Conservation (phyloP, 2,888 invertebrate species). For the Ennomos quercinarius region DNA sequence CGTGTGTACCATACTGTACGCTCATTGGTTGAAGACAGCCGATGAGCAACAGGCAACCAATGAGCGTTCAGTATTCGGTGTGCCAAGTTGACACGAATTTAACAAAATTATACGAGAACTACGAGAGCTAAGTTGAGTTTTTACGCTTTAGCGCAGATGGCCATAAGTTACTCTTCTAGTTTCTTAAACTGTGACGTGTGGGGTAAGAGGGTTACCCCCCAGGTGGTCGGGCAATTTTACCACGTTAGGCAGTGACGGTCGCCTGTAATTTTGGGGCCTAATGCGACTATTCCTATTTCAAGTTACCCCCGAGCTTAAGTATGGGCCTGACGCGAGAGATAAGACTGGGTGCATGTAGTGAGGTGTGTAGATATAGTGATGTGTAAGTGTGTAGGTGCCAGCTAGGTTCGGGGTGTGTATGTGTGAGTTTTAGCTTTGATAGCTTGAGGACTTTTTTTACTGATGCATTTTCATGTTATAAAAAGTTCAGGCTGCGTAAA, state of each 20-base stretch:
- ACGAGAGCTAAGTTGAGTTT: too few species aligned
- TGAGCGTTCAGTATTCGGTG: too few species aligned
- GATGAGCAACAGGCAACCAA: too few species aligned
- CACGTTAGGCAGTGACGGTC: conserved; percentile 83
- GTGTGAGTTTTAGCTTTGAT: conserved; percentile 8
- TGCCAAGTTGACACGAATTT: too few species aligned
- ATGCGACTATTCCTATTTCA: conserved; percentile 85
- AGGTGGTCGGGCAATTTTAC: conserved; percentile 82
- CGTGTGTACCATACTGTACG: too few species aligned
- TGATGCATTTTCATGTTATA: too few species aligned
- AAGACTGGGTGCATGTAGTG: conserved; percentile 48
- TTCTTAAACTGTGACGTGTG: conserved; percentile 38
- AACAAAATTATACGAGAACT: too few species aligned
- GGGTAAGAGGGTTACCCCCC: conserved; percentile 74
- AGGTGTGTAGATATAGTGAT: not conserved
- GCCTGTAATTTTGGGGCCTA: conserved; percentile 84
- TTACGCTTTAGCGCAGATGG: too few species aligned
- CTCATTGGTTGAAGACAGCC: too few species aligned
- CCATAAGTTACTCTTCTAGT: too few species aligned
- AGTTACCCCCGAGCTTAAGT: conserved; percentile 79
- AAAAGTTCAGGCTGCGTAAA: too few species aligned
- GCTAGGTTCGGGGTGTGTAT: conserved; percentile 6
- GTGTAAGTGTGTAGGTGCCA: conserved; percentile 19
- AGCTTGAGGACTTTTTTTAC: too few species aligned
- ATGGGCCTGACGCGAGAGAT: conserved; percentile 77